These are phyloP conservation scores for Melipona beecheii DNA, from an alignment of 2,888 invertebrate genomes.

Conservation along the genomic window DNA sequence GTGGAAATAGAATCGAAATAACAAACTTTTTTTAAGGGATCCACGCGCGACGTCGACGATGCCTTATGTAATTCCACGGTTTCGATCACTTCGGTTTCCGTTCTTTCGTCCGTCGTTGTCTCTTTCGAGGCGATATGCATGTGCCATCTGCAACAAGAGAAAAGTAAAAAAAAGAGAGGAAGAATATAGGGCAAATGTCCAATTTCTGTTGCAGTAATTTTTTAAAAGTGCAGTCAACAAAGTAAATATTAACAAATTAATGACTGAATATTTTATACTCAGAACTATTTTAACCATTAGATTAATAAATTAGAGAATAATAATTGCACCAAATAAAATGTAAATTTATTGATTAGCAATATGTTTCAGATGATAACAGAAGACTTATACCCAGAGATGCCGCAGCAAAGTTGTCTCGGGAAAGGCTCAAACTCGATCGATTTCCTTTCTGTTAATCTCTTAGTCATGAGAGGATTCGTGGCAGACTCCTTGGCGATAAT, in stretches of 20 bases:
- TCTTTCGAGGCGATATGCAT: constrained; percentile 74
- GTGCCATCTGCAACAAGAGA: constrained; percentile 74
- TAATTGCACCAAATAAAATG: neutral
- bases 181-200: too few relatives aligned
- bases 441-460: constrained; percentile 71
- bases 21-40: constrained; percentile 58
- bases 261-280: neutral
- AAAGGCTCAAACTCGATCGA: constrained; percentile 68
- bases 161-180: neutral
- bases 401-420: constrained; percentile 66
- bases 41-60: constrained; percentile 33
- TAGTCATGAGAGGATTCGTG: constrained; percentile 85
- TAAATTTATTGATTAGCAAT: neutral
- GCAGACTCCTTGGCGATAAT: constrained; percentile 88
- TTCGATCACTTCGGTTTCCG: constrained; percentile 12
- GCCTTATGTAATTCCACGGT: constrained; percentile 19
- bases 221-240: neutral
- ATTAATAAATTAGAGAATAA: neutral
- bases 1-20: constrained; percentile 76
- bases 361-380: neutral
- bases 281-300: neutral
- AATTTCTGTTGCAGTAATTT: neutral
- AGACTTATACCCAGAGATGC: constrained; percentile 72
- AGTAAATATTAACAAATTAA: neutral
- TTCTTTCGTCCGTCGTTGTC: constrained; percentile 37